Conservation (phyloP, 92 coral and sea anemone species). For the Pocillopora meandrina region DNA sequence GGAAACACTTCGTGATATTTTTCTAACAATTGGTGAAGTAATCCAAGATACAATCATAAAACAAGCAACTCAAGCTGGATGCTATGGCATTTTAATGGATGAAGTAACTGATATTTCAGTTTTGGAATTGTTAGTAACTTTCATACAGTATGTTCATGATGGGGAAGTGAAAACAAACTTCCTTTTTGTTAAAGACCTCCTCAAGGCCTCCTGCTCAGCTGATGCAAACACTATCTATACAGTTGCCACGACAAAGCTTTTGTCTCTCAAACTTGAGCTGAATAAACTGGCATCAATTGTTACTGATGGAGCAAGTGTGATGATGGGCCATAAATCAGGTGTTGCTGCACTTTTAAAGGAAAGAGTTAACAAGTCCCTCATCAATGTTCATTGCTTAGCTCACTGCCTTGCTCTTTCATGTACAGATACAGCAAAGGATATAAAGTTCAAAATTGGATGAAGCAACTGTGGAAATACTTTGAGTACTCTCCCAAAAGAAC, state of each 20-base stretch:
- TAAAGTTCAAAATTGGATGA: not conserved
- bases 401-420: conserved; percentile 18
- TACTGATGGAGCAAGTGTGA: conserved; percentile 63
- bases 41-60: conserved; percentile 24
- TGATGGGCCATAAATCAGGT: conserved; percentile 53
- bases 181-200: conserved; percentile 51
- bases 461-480: not conserved
- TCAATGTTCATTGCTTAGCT: conserved; percentile 3
- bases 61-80: conserved; percentile 37
- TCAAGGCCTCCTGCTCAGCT: conserved; percentile 16
- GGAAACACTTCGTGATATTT: conserved; percentile 15
- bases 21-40: conserved; percentile 23
- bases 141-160: conserved; percentile 47
- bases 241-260: conserved; percentile 35
- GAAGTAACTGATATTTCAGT: conserved; percentile 57
- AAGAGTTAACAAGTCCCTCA: not conserved
- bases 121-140: conserved; percentile 32
- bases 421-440: conserved; percentile 22
- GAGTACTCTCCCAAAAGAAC: conserved; percentile 13
- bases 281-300: conserved; percentile 45
- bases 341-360: conserved; percentile 49
- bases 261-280: conserved; percentile 33
- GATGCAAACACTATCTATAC: conserved; percentile 46
- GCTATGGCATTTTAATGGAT: conserved; percentile 51
- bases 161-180: conserved; percentile 52